Percentiles rank a stretch among this genome's conserved stretches.
Conservation (phyloP, 2,888 invertebrate genomes). For the Bibio marci region DNA sequence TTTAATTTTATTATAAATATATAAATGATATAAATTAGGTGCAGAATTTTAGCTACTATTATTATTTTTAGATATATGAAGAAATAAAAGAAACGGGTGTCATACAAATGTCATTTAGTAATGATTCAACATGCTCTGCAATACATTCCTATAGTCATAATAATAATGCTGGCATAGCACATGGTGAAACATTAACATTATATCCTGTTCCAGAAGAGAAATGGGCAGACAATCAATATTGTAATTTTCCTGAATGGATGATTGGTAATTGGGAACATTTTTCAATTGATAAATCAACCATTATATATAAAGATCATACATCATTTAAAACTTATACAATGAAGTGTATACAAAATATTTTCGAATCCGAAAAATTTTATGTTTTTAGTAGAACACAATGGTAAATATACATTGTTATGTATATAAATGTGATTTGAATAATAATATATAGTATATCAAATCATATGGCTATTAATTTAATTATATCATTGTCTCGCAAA, state of each 20-base stretch:
- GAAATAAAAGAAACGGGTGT: constrained; percentile 20
- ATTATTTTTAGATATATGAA: constrained; percentile 5
- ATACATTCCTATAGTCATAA: constrained; percentile 12
- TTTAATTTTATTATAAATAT: not conserved
- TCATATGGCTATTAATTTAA: no score
- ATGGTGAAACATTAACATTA: constrained; percentile 36
- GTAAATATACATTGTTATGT: constrained; percentile 1
- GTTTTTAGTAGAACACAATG: constrained; percentile 35
- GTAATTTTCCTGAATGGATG: constrained; percentile 42
- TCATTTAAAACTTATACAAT: constrained; percentile 35
- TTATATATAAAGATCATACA: constrained; percentile 33
- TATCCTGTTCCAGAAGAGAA: constrained; percentile 21
- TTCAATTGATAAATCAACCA: constrained; percentile 28
- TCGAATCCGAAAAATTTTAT: constrained; percentile 25
- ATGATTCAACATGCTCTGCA: constrained; percentile 39
- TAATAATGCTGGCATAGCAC: constrained; percentile 34
- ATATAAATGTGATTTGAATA: no score
- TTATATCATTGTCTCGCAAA: no score
- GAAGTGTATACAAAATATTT: constrained; percentile 25
- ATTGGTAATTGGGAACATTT: constrained; percentile 44
- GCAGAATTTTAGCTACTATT: not conserved
- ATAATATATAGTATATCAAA: no score
- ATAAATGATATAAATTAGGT: not conserved
- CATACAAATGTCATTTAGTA: constrained; percentile 40
- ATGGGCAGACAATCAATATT: constrained; percentile 23